Percentiles rank a stretch among this genome's conserved stretches.
These are phyloP conservation scores for Anthonomus grandis DNA, from an alignment of 1,140 invertebrate species.

Conservation along the genomic window DNA sequence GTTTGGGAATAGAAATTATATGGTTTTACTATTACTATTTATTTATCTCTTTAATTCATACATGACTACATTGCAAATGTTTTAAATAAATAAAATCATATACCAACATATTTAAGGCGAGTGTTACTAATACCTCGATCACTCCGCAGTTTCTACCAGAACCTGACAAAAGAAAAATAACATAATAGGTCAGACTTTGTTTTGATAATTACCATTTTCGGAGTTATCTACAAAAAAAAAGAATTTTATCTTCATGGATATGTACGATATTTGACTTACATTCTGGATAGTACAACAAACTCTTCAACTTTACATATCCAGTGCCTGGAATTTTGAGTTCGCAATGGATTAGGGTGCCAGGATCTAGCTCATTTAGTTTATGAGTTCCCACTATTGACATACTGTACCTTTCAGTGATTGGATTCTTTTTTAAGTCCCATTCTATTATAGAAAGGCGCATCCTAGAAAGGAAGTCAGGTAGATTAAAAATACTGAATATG, in stretches of 20 bases:
- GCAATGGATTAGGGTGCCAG: slow-evolving; percentile 36
- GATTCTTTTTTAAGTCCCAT: slow-evolving; percentile 40
- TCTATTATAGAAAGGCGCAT: slow-evolving; percentile 34
- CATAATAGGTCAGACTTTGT: background rate
- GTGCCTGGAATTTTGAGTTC: slow-evolving; percentile 36
- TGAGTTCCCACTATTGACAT: slow-evolving; percentile 37
- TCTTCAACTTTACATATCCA: slow-evolving; percentile 44
- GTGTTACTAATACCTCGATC: background rate
- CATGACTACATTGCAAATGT: too few relatives aligned
- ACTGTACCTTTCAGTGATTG: slow-evolving; percentile 33
- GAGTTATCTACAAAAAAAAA: background rate
- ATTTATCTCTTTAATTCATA: too few relatives aligned
- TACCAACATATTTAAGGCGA: background rate
- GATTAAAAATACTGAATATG: slow-evolving; percentile 4
- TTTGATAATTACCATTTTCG: background rate
- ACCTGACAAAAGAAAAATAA: background rate
- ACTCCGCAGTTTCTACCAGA: background rate
- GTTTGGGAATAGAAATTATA: too few relatives aligned
- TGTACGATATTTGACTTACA: slow-evolving; percentile 30
- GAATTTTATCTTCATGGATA: background rate
- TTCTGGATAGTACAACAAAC: slow-evolving; percentile 42
- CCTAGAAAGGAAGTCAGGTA: slow-evolving; percentile 11
- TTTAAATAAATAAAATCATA: background rate
- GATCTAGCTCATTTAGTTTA: slow-evolving; percentile 27
- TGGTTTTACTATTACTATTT: too few relatives aligned